phyloP scores from a whole-genome alignment of 2,113 vertebrate genomes.

The Marcusenius ussheri region DNA sequence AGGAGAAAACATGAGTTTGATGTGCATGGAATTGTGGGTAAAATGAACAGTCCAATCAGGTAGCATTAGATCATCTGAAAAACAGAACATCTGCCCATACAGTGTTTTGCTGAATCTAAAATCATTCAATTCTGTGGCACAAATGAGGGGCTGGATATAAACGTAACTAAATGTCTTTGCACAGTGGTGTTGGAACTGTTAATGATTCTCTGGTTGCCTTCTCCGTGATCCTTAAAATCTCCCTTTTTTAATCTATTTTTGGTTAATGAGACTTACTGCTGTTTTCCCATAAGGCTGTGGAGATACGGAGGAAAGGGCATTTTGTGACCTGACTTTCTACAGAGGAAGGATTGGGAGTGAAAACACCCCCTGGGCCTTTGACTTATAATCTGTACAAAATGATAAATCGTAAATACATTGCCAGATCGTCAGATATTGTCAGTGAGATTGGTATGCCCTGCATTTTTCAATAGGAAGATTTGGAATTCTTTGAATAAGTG shows the following conservation, averaged over 20 bases:
- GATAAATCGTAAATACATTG: not conserved
- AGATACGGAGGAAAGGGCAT: not conserved
- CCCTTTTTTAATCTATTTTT: not conserved
- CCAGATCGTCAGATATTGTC: not conserved
- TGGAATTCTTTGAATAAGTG: not conserved
- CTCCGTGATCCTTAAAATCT: not conserved
- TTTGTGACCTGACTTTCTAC: constrained; percentile 3
- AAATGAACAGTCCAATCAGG: not conserved
- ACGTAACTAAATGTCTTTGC: not conserved
- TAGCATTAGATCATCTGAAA: not conserved
- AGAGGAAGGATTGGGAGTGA: not conserved
- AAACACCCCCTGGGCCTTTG: not conserved
- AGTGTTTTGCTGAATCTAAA: not conserved
- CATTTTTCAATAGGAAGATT: not conserved
- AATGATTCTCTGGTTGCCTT: not conserved
- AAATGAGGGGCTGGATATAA: not conserved
- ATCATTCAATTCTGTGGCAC: not conserved
- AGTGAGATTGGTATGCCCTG: not conserved
- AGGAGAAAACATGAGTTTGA: not conserved
- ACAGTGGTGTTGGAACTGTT: not conserved
- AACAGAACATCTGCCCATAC: not conserved
- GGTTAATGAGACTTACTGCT: not conserved
- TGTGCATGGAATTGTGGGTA: not conserved
- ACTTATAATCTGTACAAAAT: not conserved
- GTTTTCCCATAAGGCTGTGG: not conserved